phyloP scores from a whole-genome alignment of 2,113 vertebrate genomes.

The Brachypodius melanocephalos region DNA sequence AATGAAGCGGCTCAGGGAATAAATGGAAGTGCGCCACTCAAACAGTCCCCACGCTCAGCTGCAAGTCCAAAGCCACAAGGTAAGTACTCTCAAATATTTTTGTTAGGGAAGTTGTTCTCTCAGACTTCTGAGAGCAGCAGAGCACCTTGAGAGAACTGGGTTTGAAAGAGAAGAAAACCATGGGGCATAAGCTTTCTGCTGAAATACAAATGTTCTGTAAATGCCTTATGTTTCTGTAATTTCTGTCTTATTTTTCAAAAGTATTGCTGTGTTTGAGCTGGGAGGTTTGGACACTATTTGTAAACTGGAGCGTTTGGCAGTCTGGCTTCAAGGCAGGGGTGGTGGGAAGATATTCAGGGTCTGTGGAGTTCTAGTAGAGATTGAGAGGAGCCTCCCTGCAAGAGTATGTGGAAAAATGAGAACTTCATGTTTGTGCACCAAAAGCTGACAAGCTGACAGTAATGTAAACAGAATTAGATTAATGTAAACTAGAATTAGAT shows the following conservation, averaged over 20 bases:
- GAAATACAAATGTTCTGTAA: background rate
- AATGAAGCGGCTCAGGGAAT: slow-evolving; percentile 72
- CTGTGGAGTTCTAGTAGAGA: background rate
- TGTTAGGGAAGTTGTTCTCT: background rate
- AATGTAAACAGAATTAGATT: background rate
- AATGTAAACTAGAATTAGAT: background rate
- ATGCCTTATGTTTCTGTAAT: background rate
- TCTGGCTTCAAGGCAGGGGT: background rate
- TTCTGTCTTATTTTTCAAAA: background rate
- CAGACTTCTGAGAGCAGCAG: background rate
- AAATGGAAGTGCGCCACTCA: slow-evolving; percentile 75
- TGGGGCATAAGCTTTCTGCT: background rate
- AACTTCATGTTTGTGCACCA: background rate
- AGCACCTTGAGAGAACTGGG: background rate
- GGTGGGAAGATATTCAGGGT: background rate
- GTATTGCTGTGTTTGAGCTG: background rate
- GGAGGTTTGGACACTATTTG: background rate
- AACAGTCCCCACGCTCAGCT: slow-evolving; percentile 36
- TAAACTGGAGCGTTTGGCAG: background rate
- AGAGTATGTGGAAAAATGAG: background rate
- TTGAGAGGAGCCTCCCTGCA: background rate
- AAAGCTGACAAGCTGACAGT: background rate
- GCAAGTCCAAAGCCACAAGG: slow-evolving; percentile 78
- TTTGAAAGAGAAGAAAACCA: background rate
- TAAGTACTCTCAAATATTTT: background rate